These are phyloP conservation scores for Epinephelus fuscoguttatus DNA, from an alignment of 2,113 vertebrate genomes.

Conservation along the genomic window DNA sequence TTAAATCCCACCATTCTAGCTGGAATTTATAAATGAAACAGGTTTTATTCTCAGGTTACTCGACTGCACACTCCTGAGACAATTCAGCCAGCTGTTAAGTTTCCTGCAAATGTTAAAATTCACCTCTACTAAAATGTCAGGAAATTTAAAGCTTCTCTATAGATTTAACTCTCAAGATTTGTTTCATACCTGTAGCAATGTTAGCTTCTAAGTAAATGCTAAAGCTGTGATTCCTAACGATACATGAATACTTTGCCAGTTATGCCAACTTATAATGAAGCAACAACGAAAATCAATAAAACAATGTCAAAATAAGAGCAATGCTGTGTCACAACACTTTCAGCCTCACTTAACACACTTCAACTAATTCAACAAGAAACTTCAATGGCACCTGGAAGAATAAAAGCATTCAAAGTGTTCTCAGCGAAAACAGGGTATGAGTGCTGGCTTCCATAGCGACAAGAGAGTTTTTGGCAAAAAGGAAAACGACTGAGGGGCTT, in stretches of 20 bases:
- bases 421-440: constrained; percentile 12
- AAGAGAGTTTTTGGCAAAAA: constrained; percentile 33
- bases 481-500: background rate
- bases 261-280: background rate
- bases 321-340: background rate
- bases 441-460: constrained; percentile 37
- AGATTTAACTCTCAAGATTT: background rate
- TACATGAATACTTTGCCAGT: background rate
- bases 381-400: constrained; percentile 13
- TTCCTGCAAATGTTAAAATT: background rate
- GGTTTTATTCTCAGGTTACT: background rate
- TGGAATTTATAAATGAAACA: background rate
- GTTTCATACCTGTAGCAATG: background rate
- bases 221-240: background rate
- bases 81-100: background rate
- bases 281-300: background rate
- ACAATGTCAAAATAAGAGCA: background rate
- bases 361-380: background rate
- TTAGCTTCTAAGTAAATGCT: background rate
- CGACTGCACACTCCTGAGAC: background rate
- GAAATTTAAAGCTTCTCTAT: background rate
- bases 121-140: background rate
- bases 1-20: background rate
- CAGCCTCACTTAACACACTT: background rate
- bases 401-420: constrained; percentile 29